These are phyloP conservation scores for Drosophila suboccidentalis DNA, from an alignment of 2,888 invertebrate species.

Conservation along the genomic window DNA sequence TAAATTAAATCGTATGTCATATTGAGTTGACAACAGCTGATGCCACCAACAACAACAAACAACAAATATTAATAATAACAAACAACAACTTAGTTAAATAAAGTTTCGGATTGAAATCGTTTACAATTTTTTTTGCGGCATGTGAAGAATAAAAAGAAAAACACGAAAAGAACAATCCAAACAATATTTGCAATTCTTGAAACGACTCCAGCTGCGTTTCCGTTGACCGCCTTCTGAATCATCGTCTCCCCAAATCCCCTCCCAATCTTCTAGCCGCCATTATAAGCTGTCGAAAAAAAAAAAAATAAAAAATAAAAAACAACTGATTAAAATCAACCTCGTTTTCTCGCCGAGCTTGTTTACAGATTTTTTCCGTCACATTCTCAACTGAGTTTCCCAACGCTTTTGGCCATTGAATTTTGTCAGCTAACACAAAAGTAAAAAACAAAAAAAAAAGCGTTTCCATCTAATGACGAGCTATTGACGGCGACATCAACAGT, in stretches of 20 bases:
- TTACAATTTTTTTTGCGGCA: constrained; percentile 36
- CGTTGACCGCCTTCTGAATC: constrained; percentile 73
- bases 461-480: constrained; percentile 58
- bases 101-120: constrained; percentile 31
- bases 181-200: constrained; percentile 37
- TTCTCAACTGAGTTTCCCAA: constrained; percentile 64
- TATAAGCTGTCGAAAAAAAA: constrained; percentile 14
- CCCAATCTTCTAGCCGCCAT: constrained; percentile 15
- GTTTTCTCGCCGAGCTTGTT: constrained; percentile 57
- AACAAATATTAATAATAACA: constrained; percentile 26
- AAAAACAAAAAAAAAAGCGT: constrained; percentile 41
- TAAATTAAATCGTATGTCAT: constrained; percentile 34
- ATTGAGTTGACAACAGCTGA: constrained; percentile 59
- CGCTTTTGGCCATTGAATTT: constrained; percentile 67
- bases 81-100: constrained; percentile 26
- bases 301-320: constrained; percentile 30
- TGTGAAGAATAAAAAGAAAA: constrained; percentile 36
- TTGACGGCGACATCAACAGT: constrained; percentile 43
- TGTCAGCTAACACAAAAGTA: constrained; percentile 38
- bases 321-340: constrained; percentile 70
- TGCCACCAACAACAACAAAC: constrained; percentile 43
- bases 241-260: constrained; percentile 29
- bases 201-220: constrained; percentile 58
- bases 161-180: constrained; percentile 22
- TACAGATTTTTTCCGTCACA: constrained; percentile 64